These are phyloP conservation scores for Drosophila trapezifrons DNA, from an alignment of 1,140 invertebrate genomes.

Conservation along the genomic window DNA sequence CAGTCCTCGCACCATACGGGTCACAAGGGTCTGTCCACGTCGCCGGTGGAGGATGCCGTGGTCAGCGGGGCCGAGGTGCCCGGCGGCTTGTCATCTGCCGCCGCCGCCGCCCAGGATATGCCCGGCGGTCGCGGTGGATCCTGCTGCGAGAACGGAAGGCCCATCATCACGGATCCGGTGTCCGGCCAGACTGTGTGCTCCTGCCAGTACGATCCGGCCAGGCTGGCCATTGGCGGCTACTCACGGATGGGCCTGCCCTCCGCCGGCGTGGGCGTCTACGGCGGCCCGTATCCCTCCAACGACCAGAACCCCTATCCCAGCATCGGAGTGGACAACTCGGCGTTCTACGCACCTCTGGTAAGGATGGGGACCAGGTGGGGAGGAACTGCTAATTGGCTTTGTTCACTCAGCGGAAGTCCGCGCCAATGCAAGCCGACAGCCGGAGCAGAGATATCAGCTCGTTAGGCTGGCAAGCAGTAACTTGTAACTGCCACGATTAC, in stretches of 20 bases:
- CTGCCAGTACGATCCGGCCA: conserved; percentile 95
- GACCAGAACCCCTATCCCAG: conserved; percentile 96
- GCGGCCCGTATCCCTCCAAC: conserved; percentile 92
- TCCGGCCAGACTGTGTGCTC: conserved; percentile 97
- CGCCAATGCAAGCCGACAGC: conserved; percentile 52
- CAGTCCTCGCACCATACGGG: conserved; percentile 85
- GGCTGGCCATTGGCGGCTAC: conserved; percentile 88
- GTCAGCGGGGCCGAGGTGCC: conserved; percentile 82
- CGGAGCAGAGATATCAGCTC: conserved; percentile 47
- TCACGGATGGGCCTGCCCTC: conserved; percentile 88
- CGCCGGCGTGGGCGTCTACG: conserved; percentile 88
- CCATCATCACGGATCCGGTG: conserved; percentile 96
- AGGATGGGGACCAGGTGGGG: conserved; percentile 85
- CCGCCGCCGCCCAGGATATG: conserved; percentile 25
- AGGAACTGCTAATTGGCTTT: conserved; percentile 53
- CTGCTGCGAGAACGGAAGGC: conserved; percentile 97
- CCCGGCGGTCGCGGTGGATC: conserved; percentile 84
- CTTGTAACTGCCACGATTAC: conserved; percentile 46
- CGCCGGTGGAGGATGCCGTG: conserved; percentile 79
- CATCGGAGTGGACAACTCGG: conserved; percentile 95
- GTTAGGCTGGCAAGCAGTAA: conserved; percentile 16
- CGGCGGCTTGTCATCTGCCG: conserved; percentile 65
- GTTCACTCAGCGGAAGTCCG: conserved; percentile 58
- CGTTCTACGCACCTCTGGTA: conserved; percentile 97
- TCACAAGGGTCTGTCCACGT: conserved; percentile 30